Percentiles rank a stretch among this genome's conserved stretches.
These are phyloP conservation scores for Phyllotreta striolata DNA, from an alignment of 2,888 invertebrate species.

Conservation along the genomic window DNA sequence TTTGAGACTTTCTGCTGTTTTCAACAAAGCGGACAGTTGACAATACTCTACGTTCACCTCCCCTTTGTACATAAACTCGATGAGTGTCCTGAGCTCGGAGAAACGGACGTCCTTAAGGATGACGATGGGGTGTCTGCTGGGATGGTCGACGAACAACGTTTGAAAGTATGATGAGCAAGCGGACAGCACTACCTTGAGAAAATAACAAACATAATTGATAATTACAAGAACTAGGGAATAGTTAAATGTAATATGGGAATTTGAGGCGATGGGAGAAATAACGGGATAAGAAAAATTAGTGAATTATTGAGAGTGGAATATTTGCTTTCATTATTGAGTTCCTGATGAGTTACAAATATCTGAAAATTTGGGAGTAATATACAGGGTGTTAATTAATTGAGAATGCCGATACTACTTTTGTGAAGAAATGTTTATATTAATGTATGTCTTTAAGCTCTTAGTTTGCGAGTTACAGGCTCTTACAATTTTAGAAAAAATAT, in stretches of 20 bases:
- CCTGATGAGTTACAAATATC: too few species aligned
- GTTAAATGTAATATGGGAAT: not conserved
- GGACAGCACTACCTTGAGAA: constrained; percentile 78
- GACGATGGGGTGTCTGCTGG: constrained; percentile 88
- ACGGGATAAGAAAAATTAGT: too few species aligned
- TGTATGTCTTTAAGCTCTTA: too few species aligned
- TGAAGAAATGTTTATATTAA: too few species aligned
- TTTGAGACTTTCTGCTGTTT: constrained; percentile 92
- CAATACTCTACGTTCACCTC: constrained; percentile 95
- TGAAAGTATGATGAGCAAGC: constrained; percentile 96
- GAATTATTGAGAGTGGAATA: too few species aligned
- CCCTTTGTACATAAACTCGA: constrained; percentile 97
- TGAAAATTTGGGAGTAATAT: too few species aligned
- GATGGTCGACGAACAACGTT: constrained; percentile 91
- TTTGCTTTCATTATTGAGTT: too few species aligned
- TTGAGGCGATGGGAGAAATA: not conserved
- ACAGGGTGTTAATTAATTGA: too few species aligned
- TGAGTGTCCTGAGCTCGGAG: constrained; percentile 87
- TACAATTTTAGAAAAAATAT: too few species aligned
- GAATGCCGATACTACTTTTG: too few species aligned
- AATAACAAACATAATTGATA: constrained; percentile 20
- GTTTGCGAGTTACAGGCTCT: too few species aligned
- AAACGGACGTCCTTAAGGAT: constrained; percentile 94
- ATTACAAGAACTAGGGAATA: not conserved
- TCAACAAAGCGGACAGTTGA: constrained; percentile 88